Evolutionary conservation across 1,140 invertebrate species (phyloP), one percentile per base, ranked within the genome.

Genomic region (Drosophila truncata): DNA sequence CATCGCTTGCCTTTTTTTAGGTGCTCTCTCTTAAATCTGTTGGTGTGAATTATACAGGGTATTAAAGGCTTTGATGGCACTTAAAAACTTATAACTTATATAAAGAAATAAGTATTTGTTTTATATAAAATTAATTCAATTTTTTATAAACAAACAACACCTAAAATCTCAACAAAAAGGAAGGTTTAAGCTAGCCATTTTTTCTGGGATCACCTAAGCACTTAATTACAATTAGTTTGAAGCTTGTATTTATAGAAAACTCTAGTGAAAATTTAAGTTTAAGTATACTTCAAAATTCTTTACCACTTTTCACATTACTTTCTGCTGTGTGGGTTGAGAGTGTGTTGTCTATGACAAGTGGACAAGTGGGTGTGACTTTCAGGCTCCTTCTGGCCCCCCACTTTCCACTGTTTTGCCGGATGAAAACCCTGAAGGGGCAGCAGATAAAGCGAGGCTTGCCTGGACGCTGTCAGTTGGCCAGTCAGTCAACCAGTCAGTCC

Each of bases 301-400:
- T 0, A 33, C 33, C 16, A 3, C 16, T 11, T 41, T 16, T 7
- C 13, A 16, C 25, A n/a, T 14, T 7, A 66, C n/a, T 13, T 39
- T 7, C 23, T 47, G 39, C 2, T 42, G 16, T 23, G 23, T 50
- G 44, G 65, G 25, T 7, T 37, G 63, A 11, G 37, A 4, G 69
- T n/a, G 31, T 59, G 81, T 70, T 82, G 81, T 79, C 70, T 72
- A 63, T 88, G 86, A 79, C 85, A 85, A 90, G 77, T 87, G 83
- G 74, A 46, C 61, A 62, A 73, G 78, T 63, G 62, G 29, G 58
- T 55, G 55, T 70, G 60, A 62, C 37, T 63, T 31, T 44, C 39
- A 61, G 47, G 59, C 35, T 46, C 20, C 57, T 49, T 16, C 11
- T 27, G n/a, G 37, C 2, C 8, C 16, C 20, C 37, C 41, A 14